A percentile compares a stretch with the other conserved stretches of the same genome.
Evolutionary conservation across 2,113 vertebrate species (phyloP).

Genomic region (Orycteropus afer): DNA sequence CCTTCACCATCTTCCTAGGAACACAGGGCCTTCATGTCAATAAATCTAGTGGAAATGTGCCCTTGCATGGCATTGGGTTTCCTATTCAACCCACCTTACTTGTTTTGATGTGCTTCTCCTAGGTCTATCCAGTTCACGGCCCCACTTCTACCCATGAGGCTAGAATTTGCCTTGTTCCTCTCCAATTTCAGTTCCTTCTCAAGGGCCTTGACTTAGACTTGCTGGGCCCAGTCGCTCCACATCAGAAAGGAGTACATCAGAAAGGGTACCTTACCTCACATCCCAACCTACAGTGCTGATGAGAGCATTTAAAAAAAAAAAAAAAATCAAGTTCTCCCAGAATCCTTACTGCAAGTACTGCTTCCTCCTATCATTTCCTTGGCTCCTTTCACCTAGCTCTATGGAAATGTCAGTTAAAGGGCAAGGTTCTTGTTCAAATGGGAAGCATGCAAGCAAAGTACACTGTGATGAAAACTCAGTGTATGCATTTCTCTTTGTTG

Average conservation of each 20-base stretch:
- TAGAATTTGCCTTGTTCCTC: not conserved
- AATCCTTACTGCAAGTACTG: not conserved
- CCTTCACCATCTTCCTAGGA: accelerated
- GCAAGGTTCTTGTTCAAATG: not conserved
- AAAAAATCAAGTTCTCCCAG: not conserved
- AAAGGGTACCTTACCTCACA: not conserved
- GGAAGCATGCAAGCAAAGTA: not conserved
- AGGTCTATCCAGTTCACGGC: not conserved
- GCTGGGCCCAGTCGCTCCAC: not conserved
- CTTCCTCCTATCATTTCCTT: not conserved
- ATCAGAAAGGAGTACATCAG: not conserved
- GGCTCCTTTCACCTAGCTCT: not conserved
- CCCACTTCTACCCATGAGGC: not conserved
- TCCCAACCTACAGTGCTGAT: too few relatives aligned
- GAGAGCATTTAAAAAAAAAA: not conserved
- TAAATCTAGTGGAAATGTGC: not conserved
- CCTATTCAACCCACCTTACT: accelerated
- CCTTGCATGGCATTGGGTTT: accelerated
- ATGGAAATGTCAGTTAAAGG: not conserved
- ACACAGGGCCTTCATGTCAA: not conserved
- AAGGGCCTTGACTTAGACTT: not conserved
- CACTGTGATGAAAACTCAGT: too few relatives aligned
- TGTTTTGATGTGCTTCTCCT: accelerated
- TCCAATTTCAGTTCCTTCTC: not conserved
- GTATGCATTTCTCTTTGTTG: not conserved